Conservation (phyloP, 2,113 vertebrate species). For the Chitala chitala region DNA sequence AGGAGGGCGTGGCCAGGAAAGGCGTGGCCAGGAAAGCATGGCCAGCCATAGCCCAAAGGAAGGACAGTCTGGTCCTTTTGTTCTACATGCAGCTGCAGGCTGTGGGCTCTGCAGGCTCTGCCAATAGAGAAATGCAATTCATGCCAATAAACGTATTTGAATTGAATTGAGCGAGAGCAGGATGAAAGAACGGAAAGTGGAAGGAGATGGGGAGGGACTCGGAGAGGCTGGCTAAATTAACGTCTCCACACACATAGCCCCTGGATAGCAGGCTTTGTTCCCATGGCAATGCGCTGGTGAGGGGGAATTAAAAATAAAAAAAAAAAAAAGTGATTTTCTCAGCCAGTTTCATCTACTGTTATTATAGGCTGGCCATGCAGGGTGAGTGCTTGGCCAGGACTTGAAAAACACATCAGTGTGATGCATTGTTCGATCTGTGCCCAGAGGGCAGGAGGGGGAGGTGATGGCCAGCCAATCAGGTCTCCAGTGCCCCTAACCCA, state of each 20-base stretch:
- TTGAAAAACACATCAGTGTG: conserved; percentile 37
- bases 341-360: conserved; percentile 13
- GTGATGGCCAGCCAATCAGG: background rate
- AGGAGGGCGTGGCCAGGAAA: no score
- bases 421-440: conserved; percentile 32
- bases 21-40: background rate
- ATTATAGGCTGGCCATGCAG: conserved; percentile 20
- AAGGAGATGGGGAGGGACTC: conserved; percentile 28
- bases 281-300: conserved; percentile 4
- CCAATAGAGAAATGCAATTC: background rate
- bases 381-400: background rate
- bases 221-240: conserved; percentile 19
- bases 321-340: background rate
- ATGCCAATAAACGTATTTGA: background rate
- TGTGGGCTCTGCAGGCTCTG: background rate
- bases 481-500: no score
- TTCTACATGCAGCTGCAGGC: background rate
- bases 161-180: background rate
- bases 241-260: background rate
- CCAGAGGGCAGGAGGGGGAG: background rate
- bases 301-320: background rate
- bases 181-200: background rate
- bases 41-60: background rate
- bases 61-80: background rate
- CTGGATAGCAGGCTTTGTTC: background rate